Conservation (phyloP, 2,113 vertebrate species). For the Mystacornis crossleyi region DNA sequence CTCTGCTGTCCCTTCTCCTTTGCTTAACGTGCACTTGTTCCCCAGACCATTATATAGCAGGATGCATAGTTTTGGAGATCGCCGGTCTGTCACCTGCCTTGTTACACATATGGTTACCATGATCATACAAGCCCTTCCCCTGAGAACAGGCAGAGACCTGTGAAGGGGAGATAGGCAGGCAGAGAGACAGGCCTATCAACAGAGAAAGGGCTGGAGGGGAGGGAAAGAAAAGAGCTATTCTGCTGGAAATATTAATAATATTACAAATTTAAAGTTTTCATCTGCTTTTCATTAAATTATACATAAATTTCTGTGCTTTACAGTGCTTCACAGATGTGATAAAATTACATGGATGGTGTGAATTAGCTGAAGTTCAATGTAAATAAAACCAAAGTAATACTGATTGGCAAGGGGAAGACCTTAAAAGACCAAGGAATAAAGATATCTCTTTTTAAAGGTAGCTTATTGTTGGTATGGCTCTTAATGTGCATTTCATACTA, state of each 20-base stretch:
- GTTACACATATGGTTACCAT: background rate
- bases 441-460: background rate
- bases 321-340: background rate
- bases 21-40: background rate
- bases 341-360: background rate
- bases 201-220: background rate
- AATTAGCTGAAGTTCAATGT: background rate
- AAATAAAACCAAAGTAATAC: background rate
- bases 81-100: background rate
- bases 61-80: background rate
- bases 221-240: background rate
- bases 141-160: background rate
- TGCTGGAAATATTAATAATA: background rate
- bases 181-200: background rate
- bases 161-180: background rate
- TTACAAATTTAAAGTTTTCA: background rate
- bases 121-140: background rate
- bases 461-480: background rate
- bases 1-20: background rate
- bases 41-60: background rate
- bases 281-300: background rate
- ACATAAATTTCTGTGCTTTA: background rate
- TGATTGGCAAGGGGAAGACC: background rate
- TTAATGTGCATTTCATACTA: background rate
- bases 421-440: background rate